phyloP scores from a whole-genome alignment of 2,888 invertebrate species.

The Agrotis puta region DNA sequence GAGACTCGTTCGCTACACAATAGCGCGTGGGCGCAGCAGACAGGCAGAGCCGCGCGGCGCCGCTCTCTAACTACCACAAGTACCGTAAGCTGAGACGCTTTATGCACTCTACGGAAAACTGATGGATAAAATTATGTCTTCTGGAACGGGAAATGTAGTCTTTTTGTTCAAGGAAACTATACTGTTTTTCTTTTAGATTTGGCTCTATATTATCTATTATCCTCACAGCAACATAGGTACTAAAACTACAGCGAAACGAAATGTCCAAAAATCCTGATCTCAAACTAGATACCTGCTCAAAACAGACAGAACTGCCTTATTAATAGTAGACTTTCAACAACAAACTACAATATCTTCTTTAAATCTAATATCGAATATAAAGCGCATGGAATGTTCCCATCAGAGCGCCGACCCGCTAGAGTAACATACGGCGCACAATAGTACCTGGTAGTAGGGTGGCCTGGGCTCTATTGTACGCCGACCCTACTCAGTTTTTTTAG shows the following conservation, averaged over 20 bases:
- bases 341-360: constrained; percentile 25
- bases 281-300: constrained; percentile 1
- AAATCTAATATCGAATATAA: constrained; percentile 25
- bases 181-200: background rate
- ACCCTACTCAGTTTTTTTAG: constrained; percentile 89
- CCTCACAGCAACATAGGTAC: background rate
- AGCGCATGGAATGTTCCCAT: constrained; percentile 54
- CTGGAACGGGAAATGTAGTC: background rate
- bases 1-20: constrained; percentile 57
- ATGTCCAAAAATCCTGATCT: background rate
- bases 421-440: constrained; percentile 67
- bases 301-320: constrained; percentile 3
- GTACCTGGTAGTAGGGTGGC: constrained; percentile 75
- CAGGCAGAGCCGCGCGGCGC: constrained; percentile 61
- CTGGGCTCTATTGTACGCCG: constrained; percentile 81
- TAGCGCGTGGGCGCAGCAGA: constrained; percentile 64
- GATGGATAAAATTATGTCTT: constrained; percentile 22
- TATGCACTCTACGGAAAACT: constrained; percentile 55
- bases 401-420: constrained; percentile 42
- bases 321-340: constrained; percentile 5
- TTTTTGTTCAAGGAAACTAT: background rate
- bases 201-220: background rate
- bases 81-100: constrained; percentile 79
- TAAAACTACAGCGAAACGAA: background rate
- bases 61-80: constrained; percentile 76